These are phyloP conservation scores for Diarsia dahlii DNA, from an alignment of 2,888 invertebrate genomes.

Conservation along the genomic window DNA sequence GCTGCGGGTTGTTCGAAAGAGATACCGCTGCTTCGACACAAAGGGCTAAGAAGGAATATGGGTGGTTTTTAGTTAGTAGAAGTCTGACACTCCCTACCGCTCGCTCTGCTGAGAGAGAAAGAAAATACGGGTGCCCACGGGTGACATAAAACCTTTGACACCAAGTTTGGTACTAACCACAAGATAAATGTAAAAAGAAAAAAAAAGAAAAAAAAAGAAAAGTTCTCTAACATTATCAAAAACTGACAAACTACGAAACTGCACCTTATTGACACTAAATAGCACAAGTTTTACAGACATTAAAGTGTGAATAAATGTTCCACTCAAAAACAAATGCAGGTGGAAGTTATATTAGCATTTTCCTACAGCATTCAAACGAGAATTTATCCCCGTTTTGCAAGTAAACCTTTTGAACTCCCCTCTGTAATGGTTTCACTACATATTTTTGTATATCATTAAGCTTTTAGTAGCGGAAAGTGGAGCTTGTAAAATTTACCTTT, in stretches of 20 bases:
- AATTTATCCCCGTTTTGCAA: not conserved
- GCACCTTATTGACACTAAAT: not conserved
- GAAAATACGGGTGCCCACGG: too few relatives aligned
- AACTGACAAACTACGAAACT: not conserved
- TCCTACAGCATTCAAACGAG: not conserved
- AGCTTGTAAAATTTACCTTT: conserved; percentile 39
- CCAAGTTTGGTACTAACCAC: too few relatives aligned
- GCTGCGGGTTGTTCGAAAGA: too few relatives aligned
- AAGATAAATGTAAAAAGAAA: too few relatives aligned
- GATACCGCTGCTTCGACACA: too few relatives aligned
- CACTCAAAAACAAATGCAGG: not conserved
- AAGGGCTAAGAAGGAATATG: too few relatives aligned
- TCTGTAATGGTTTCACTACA: conserved; percentile 15
- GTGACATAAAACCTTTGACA: too few relatives aligned
- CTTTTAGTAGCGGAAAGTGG: conserved; percentile 49
- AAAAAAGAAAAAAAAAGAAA: too few relatives aligned
- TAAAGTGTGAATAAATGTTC: not conserved
- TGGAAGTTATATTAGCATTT: not conserved
- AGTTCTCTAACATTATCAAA: not conserved
- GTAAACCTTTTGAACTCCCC: conserved; percentile 24
- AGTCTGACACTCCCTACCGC: too few relatives aligned
- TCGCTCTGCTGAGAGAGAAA: too few relatives aligned
- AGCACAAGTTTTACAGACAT: not conserved
- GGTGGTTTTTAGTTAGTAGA: too few relatives aligned
- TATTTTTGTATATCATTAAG: conserved; percentile 56